A percentile compares a stretch with the other conserved stretches of the same genome.
Conservation (phyloP, 92 coral and sea anemone species). For the Nematostella vectensis region DNA sequence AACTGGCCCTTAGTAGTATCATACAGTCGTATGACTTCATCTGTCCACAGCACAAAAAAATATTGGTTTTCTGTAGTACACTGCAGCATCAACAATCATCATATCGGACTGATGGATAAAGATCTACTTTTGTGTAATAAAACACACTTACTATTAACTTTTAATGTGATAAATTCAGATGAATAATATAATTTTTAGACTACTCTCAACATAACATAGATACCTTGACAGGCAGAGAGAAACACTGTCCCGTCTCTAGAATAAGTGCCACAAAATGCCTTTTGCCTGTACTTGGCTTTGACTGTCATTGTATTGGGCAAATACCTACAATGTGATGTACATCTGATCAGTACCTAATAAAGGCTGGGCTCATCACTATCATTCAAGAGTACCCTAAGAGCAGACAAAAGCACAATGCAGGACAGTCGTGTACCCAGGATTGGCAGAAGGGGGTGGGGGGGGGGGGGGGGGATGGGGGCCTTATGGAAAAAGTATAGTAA, state of each 20-base stretch:
- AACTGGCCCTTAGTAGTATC: constrained; percentile 72
- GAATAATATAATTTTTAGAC: too few relatives aligned
- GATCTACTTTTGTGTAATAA: too few relatives aligned
- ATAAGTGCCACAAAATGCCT: constrained; percentile 89
- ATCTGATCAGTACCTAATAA: not conserved
- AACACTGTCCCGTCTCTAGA: constrained; percentile 85
- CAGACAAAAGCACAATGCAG: too few relatives aligned
- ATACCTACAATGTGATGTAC: constrained; percentile 67
- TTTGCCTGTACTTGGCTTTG: constrained; percentile 51
- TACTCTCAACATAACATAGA: too few relatives aligned
- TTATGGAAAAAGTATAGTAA: too few relatives aligned
- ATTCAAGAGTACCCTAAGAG: constrained; percentile 3
- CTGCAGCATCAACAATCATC: not conserved
- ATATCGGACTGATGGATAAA: not conserved
- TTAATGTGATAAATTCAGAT: too few relatives aligned
- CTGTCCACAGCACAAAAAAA: constrained; percentile 38
- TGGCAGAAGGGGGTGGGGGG: too few relatives aligned
- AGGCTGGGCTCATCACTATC: not conserved
- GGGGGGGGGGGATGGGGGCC: too few relatives aligned
- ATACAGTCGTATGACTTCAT: constrained; percentile 73
- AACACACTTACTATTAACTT: too few relatives aligned
- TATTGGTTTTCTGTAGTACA: not conserved
- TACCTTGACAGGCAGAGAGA: constrained; percentile 94
- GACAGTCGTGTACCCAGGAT: too few relatives aligned
- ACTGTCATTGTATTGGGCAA: constrained; percentile 67